Percentiles rank a stretch among this genome's conserved stretches.
These are phyloP conservation scores for Morus bassanus DNA, from an alignment of 2,797 vertebrate genomes.

Conservation along the genomic window DNA sequence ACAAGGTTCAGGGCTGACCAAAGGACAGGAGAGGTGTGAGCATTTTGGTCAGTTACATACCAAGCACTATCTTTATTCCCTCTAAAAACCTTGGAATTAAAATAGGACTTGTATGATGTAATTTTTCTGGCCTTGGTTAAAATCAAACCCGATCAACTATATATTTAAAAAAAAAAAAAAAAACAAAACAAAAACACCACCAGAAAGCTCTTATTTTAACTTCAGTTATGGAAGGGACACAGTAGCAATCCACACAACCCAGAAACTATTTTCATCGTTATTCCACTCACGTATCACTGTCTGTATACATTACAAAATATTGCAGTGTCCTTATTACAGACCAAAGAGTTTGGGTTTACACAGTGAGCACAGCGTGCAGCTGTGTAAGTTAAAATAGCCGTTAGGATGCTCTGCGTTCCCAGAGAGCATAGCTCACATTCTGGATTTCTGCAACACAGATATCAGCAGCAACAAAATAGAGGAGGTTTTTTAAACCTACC, in stretches of 20 bases:
- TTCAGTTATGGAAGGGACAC: not conserved
- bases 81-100: not conserved
- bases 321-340: not conserved
- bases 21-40: not conserved
- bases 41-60: fast-evolving
- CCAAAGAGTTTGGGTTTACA: not conserved
- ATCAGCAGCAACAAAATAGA: not conserved
- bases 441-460: not conserved
- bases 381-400: conserved; percentile 42
- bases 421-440: not conserved
- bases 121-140: not conserved
- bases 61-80: not conserved
- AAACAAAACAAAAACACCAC: not conserved
- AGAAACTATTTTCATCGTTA: conserved; percentile 30
- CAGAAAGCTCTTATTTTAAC: not conserved
- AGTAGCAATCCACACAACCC: not conserved
- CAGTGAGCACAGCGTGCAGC: not conserved
- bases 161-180: not conserved
- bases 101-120: not conserved
- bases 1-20: not conserved
- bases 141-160: not conserved
- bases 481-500: not conserved
- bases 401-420: conserved; percentile 1
- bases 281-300: not conserved
- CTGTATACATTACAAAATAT: not conserved